These are phyloP conservation scores for Charaxes varanes DNA, from an alignment of 1,140 invertebrate species.

Conservation along the genomic window DNA sequence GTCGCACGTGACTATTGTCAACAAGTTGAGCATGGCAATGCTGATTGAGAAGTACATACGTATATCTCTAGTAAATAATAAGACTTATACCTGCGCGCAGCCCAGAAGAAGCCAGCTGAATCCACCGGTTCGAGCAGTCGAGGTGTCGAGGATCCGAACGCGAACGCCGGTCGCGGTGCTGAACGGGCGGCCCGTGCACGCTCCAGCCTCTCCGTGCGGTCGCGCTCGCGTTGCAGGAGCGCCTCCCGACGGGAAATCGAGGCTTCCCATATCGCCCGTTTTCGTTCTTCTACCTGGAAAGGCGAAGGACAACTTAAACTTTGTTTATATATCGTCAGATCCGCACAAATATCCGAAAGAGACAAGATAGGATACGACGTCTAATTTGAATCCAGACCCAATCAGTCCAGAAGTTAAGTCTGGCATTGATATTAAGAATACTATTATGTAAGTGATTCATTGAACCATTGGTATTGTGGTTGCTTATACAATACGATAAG, in stretches of 20 bases:
- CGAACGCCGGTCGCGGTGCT: constrained; percentile 84
- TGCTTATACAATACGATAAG: too few species aligned
- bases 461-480: too few species aligned
- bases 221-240: constrained; percentile 88
- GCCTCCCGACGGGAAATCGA: constrained; percentile 89
- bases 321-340: too few species aligned
- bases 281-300: constrained; percentile 89
- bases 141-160: constrained; percentile 92
- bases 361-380: neutral
- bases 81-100: constrained; percentile 77
- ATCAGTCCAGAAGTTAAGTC: too few species aligned
- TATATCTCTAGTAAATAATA: neutral
- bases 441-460: too few species aligned
- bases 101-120: constrained; percentile 86
- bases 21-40: too few species aligned
- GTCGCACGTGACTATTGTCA: too few species aligned
- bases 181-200: constrained; percentile 87
- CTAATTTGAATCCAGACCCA: too few species aligned
- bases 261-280: constrained; percentile 89
- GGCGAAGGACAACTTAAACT: neutral
- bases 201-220: constrained; percentile 88
- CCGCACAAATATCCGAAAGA: neutral
- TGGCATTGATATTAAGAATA: too few species aligned
- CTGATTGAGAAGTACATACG: too few species aligned
- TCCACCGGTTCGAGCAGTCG: constrained; percentile 89